Conservation (phyloP, 92 coral and sea anemone species). For the Umimayanthus kanabou region DNA sequence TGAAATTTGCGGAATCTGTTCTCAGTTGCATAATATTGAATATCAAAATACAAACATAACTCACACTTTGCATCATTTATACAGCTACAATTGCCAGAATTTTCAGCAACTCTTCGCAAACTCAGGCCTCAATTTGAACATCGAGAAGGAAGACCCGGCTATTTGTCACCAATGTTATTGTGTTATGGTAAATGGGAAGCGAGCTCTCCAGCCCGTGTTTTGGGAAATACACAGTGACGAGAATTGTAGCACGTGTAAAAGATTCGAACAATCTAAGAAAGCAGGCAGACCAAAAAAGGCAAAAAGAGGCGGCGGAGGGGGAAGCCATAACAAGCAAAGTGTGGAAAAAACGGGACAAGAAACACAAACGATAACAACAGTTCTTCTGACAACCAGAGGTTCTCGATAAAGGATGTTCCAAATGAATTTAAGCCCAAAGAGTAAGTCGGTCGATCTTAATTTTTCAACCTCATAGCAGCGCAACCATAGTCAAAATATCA, state of each 20-base stretch:
- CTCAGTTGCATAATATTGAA: too few relatives aligned
- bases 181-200: slow-evolving; percentile 23
- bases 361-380: slow-evolving; percentile 10
- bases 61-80: too few relatives aligned
- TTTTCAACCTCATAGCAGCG: background rate
- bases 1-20: too few relatives aligned
- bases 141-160: background rate
- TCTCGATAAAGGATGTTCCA: background rate
- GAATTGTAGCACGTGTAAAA: slow-evolving; percentile 12
- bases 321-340: background rate
- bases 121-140: background rate
- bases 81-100: slow-evolving; percentile 7
- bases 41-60: too few relatives aligned
- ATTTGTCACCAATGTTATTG: slow-evolving; percentile 26
- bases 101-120: slow-evolving; percentile 3
- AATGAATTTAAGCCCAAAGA: background rate
- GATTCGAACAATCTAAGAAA: slow-evolving; percentile 34
- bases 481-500: background rate
- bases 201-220: background rate
- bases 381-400: too few relatives aligned
- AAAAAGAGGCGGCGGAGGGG: slow-evolving; percentile 14
- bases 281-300: slow-evolving; percentile 21
- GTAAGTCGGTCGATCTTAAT: background rate
- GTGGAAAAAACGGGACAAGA: background rate
- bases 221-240: slow-evolving; percentile 22